These are phyloP conservation scores for Pardalotus punctatus DNA, from an alignment of 2,113 vertebrate genomes.

Conservation along the genomic window DNA sequence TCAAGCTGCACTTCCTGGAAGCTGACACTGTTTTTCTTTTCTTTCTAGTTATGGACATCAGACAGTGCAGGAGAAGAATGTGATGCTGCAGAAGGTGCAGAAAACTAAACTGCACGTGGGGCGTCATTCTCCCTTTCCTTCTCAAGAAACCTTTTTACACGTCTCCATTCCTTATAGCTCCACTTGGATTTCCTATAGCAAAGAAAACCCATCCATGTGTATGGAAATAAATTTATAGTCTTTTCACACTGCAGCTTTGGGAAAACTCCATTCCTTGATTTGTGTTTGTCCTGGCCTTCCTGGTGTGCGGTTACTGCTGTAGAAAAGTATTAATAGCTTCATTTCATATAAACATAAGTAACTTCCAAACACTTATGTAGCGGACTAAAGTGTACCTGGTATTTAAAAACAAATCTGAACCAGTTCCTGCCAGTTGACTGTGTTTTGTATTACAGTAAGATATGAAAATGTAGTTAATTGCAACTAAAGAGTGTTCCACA, in stretches of 20 bases:
- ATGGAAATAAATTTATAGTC: constrained; percentile 83
- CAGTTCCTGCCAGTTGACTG: constrained; percentile 75
- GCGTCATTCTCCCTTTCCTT: constrained; percentile 70
- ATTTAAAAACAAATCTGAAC: constrained; percentile 78
- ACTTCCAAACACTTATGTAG: constrained; percentile 79
- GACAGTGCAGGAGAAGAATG: constrained; percentile 90
- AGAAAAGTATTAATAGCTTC: constrained; percentile 91
- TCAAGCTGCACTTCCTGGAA: not conserved
- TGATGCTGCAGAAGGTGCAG: constrained; percentile 83
- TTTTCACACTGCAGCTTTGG: constrained; percentile 89
- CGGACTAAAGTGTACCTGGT: constrained; percentile 77
- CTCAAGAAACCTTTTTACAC: constrained; percentile 90
- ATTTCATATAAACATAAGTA: constrained; percentile 83
- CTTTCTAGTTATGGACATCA: constrained; percentile 92
- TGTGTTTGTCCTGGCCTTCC: constrained; percentile 87
- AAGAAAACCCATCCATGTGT: constrained; percentile 83
- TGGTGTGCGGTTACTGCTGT: constrained; percentile 92
- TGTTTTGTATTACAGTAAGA: constrained; percentile 79
- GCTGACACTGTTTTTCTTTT: not conserved
- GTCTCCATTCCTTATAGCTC: constrained; percentile 92
- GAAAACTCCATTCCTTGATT: constrained; percentile 85
- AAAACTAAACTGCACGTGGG: constrained; percentile 79
- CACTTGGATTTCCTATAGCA: constrained; percentile 89
- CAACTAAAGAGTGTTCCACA: constrained; percentile 69
- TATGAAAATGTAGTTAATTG: constrained; percentile 71